Conservation (phyloP, 1,140 invertebrate species). For the Drosophila quadrilineata region DNA sequence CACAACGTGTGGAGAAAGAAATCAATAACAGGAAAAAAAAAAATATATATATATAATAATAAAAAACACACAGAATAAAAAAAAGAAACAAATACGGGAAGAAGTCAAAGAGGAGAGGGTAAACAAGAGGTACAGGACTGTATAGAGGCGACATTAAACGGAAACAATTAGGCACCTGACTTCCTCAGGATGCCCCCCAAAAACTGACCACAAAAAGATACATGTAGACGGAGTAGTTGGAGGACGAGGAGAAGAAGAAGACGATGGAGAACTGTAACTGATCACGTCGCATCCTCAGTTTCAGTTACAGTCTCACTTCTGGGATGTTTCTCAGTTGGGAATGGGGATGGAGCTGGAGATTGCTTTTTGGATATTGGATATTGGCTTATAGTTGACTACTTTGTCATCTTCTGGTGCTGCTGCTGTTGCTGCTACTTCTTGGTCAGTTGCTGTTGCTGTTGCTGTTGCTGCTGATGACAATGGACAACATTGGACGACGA, state of each 20-base stretch:
- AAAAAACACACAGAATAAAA: too few relatives aligned
- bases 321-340: constrained; percentile 26
- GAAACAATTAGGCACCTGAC: constrained; percentile 79
- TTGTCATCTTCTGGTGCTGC: too few relatives aligned
- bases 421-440: too few relatives aligned
- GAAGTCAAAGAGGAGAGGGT: not conserved
- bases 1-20: constrained; percentile 42
- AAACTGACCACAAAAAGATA: too few relatives aligned
- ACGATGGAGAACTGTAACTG: constrained; percentile 61
- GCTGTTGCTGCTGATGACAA: too few relatives aligned
- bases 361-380: constrained; percentile 16
- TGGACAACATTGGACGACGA: constrained; percentile 32
- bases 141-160: constrained; percentile 51
- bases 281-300: constrained; percentile 45
- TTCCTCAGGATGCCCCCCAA: constrained; percentile 70
- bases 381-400: too few relatives aligned
- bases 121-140: constrained; percentile 14
- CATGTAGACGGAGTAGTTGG: too few relatives aligned
- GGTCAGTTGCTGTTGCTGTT: too few relatives aligned
- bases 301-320: not conserved
- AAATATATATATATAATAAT: too few relatives aligned
- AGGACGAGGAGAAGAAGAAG: too few relatives aligned
- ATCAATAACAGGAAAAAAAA: too few relatives aligned
- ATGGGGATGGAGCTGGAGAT: constrained; percentile 14
- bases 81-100: not conserved